Evolutionary conservation across 2,888 invertebrate species (phyloP), one percentile per base, ranked within the genome.

Genomic region (Eupithecia insigniata): DNA sequence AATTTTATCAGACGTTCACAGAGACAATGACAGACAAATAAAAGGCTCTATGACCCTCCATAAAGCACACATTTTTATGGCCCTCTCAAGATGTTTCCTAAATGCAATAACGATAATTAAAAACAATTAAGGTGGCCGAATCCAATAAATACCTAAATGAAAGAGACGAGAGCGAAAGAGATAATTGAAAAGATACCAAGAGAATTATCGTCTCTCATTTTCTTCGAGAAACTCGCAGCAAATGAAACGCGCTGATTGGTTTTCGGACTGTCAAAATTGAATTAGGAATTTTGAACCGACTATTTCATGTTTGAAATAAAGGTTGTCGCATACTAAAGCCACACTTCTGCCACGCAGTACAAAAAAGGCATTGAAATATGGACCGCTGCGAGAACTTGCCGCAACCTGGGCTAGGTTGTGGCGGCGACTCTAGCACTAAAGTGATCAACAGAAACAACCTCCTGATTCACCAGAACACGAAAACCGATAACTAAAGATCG

Each of bases 111-210:
- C 70, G 77, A 74, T 78, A 72, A 77, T 78, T 76, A 78, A 78
- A 78, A 77, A 72, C 78, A 78, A 78, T 78, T 77, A 78, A 78
- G 76, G 70, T 43, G 70, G 64, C 74, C 73, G 69, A 72, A 76
- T 71, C 77, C 80, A 82, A 84, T 85, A 83, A 82, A 85, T 82
- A 84, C 80, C 39, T 76, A 73, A 84, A 66, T 83, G 26, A 26
- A 55, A 55, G 55, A 55, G 55, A 51, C 84, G 83, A 83, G 81
- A 78, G 81, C 6, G 26, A 77, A 80, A 82, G 80, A 86, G 86
- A 85, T 89, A 89, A 89, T 89, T 89, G 89, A 88, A 89, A 88
- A 89, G 89, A 89, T 89, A 89, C 83, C 79, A 71, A 75, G 79
- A 82, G 84, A 85, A 83, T 83, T 83, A 84, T 83, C 78, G 80